phyloP scores from a whole-genome alignment of 2,797 vertebrate species.

The Rhodeus uyekii region DNA sequence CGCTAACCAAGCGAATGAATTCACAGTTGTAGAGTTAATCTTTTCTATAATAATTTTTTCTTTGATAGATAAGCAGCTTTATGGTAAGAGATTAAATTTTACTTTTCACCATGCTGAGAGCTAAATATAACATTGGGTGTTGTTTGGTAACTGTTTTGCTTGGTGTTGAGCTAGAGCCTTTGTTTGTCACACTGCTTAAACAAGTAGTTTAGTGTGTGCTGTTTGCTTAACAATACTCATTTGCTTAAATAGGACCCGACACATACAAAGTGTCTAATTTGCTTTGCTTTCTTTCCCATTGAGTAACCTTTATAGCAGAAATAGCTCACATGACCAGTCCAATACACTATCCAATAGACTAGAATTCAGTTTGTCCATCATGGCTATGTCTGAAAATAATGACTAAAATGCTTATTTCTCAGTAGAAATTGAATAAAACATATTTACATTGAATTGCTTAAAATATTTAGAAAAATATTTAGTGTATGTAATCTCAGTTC shows the following conservation, averaged over 20 bases:
- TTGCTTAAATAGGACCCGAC: not conserved
- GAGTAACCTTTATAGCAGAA: not conserved
- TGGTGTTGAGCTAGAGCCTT: not conserved
- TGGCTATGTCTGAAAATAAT: not conserved
- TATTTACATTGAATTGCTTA: too few relatives aligned
- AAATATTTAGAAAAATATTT: too few relatives aligned
- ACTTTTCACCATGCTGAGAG: slow-evolving; percentile 44
- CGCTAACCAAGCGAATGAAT: slow-evolving; percentile 15
- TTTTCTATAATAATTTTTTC: slow-evolving; percentile 54
- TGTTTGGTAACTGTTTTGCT: slow-evolving; percentile 22
- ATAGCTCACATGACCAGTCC: not conserved
- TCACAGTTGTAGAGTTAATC: slow-evolving; percentile 31
- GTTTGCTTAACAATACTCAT: not conserved
- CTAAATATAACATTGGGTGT: slow-evolving; percentile 41
- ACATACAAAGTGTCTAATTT: not conserved
- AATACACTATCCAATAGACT: not conserved
- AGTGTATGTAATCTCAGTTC: too few relatives aligned
- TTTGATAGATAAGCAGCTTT: slow-evolving; percentile 65
- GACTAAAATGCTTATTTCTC: not conserved
- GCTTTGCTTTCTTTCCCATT: not conserved
- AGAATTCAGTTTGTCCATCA: not conserved
- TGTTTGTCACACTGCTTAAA: not conserved
- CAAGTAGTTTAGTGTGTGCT: not conserved
- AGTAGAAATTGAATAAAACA: not conserved
- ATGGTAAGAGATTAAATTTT: slow-evolving; percentile 67